Conservation (phyloP, 2,113 vertebrate species). For the Sardina pilchardus region DNA sequence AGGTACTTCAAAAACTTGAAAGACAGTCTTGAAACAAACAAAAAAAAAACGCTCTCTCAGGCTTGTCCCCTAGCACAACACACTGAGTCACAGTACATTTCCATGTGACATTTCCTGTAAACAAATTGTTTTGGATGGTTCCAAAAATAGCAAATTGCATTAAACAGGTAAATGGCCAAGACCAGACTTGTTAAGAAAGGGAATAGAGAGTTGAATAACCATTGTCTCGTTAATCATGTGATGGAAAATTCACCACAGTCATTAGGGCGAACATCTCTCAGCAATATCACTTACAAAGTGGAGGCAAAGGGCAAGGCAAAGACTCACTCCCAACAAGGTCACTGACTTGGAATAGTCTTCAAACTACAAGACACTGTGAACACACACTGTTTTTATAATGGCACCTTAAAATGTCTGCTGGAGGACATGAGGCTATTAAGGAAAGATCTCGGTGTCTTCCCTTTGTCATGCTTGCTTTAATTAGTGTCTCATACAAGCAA, state of each 20-base stretch:
- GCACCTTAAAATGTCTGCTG: neutral
- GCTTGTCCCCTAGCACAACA: constrained; percentile 58
- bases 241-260: constrained; percentile 32
- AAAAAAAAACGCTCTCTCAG: constrained; percentile 41
- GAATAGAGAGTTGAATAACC: constrained; percentile 56
- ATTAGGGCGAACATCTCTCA: constrained; percentile 32
- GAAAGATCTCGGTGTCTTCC: neutral
- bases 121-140: constrained; percentile 62
- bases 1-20: constrained; percentile 45
- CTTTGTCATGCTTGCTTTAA: neutral
- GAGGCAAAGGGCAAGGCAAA: constrained; percentile 29
- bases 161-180: constrained; percentile 47
- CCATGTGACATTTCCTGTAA: constrained; percentile 56
- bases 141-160: constrained; percentile 65
- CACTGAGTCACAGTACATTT: constrained; percentile 67
- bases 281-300: constrained; percentile 30
- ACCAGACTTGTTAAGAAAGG: neutral
- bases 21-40: constrained; percentile 37
- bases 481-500: neutral
- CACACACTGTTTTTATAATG: neutral
- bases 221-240: constrained; percentile 55
- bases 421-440: neutral
- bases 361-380: constrained; percentile 13
- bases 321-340: neutral
- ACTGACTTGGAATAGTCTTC: neutral